phyloP scores from a whole-genome alignment of 2,888 invertebrate genomes.

The Synergus gifuensis region DNA sequence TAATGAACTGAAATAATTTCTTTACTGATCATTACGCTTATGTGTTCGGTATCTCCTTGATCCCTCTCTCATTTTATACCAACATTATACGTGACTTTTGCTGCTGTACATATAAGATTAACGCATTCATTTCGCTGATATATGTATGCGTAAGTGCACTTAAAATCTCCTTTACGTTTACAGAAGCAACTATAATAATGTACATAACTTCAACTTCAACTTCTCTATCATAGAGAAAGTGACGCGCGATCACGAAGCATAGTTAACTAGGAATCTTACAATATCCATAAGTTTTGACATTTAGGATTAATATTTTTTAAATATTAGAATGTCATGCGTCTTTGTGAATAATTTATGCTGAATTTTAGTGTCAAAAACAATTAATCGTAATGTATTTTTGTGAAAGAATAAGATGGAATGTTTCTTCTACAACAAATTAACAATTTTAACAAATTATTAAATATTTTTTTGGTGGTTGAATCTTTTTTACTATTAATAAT shows the following conservation, averaged over 20 bases:
- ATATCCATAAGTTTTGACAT: constrained; percentile 23
- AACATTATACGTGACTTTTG: constrained; percentile 33
- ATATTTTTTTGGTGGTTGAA: too few species aligned
- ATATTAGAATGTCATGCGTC: constrained; percentile 12
- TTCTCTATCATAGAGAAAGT: constrained; percentile 34
- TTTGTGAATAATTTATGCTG: too few species aligned
- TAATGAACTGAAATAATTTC: background rate
- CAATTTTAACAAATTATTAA: too few species aligned
- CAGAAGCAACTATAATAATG: constrained; percentile 25
- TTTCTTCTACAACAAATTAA: too few species aligned
- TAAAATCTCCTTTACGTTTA: constrained; percentile 18
- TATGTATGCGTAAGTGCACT: background rate
- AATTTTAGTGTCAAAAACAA: too few species aligned
- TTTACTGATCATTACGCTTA: background rate
- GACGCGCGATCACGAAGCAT: constrained; percentile 24
- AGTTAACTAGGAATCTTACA: constrained; percentile 16
- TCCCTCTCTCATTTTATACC: background rate
- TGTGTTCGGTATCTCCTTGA: background rate
- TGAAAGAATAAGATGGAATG: too few species aligned
- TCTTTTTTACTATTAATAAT: too few species aligned
- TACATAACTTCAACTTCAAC: constrained; percentile 8
- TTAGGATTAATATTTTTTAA: constrained; percentile 19
- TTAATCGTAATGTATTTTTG: too few species aligned
- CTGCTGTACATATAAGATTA: constrained; percentile 10
- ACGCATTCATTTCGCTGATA: background rate